A percentile compares a stretch with the other conserved stretches of the same genome.
These are phyloP conservation scores for Slavum lentiscoides DNA, from an alignment of 2,888 invertebrate species.

Conservation along the genomic window DNA sequence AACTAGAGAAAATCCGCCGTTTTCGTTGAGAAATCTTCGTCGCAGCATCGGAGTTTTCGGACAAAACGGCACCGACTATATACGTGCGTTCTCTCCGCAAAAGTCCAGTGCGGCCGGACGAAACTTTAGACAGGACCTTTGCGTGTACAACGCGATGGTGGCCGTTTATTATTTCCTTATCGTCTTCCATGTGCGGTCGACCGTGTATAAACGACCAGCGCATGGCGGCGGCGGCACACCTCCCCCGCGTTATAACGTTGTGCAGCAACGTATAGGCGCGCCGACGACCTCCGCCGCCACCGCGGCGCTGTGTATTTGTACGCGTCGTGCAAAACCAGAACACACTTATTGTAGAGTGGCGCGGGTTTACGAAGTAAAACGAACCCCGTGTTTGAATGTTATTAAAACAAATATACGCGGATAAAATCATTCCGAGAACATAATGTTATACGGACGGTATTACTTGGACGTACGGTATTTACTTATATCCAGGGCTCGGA, in stretches of 20 bases:
- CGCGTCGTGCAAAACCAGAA: neutral
- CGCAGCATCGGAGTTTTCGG: too few relatives aligned
- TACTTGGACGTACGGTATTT: too few relatives aligned
- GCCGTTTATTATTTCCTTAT: neutral
- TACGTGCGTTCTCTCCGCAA: too few relatives aligned
- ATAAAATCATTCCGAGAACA: slow-evolving; percentile 2
- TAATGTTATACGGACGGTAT: too few relatives aligned
- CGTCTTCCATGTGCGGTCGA: neutral
- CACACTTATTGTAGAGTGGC: too few relatives aligned
- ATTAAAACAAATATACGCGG: slow-evolving; percentile 8
- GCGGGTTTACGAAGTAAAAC: neutral
- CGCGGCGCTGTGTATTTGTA: neutral
- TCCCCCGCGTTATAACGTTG: slow-evolving; percentile 14
- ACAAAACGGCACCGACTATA: too few relatives aligned
- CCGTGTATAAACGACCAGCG: neutral
- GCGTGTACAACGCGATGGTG: neutral
- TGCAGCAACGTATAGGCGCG: too few relatives aligned
- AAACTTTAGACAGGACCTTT: neutral
- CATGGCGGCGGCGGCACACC: slow-evolving; percentile 20
- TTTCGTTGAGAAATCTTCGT: too few relatives aligned
- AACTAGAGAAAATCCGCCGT: too few relatives aligned
- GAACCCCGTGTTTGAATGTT: slow-evolving; percentile 21
- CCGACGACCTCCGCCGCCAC: neutral
- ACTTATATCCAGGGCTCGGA: too few relatives aligned
- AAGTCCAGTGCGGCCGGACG: neutral